A percentile compares a stretch with the other conserved stretches of the same genome.
These are phyloP conservation scores for Vidua macroura DNA, from an alignment of 2,113 vertebrate species.

Conservation along the genomic window DNA sequence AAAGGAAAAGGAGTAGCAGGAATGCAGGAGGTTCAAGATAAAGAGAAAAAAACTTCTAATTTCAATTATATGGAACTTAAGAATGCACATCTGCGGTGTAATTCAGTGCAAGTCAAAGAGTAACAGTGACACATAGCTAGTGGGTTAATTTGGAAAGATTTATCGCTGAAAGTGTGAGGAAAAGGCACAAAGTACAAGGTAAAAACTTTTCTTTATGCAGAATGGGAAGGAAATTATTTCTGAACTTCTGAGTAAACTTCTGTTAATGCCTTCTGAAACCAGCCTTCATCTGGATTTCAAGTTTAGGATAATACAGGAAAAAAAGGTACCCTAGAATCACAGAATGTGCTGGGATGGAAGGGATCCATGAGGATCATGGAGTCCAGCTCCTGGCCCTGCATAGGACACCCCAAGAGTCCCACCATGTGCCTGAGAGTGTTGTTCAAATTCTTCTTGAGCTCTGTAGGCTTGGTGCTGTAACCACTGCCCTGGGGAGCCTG, in stretches of 20 bases:
- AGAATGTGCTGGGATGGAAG: background rate
- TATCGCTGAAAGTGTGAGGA: background rate
- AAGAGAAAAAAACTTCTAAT: background rate
- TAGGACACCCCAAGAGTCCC: background rate
- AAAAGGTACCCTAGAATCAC: background rate
- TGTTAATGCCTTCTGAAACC: background rate
- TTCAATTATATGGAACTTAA: background rate
- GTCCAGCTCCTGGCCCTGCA: background rate
- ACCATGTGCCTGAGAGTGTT: background rate
- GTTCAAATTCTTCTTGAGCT: background rate
- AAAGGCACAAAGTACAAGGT: background rate
- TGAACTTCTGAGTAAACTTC: background rate
- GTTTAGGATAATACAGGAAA: background rate
- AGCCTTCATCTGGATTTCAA: background rate
- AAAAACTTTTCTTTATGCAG: background rate
- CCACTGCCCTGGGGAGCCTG: background rate
- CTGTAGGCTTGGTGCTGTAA: background rate
- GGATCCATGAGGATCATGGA: background rate
- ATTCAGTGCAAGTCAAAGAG: background rate
- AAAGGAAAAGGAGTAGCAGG: background rate
- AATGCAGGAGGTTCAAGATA: background rate
- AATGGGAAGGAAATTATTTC: background rate
- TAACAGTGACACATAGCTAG: background rate
- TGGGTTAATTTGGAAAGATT: background rate
- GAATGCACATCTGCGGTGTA: fast-evolving